Evolutionary conservation across 2,797 vertebrate genomes (phyloP), one percentile per base, ranked within the genome.

Genomic region (Scolopax bukidnonensis): DNA sequence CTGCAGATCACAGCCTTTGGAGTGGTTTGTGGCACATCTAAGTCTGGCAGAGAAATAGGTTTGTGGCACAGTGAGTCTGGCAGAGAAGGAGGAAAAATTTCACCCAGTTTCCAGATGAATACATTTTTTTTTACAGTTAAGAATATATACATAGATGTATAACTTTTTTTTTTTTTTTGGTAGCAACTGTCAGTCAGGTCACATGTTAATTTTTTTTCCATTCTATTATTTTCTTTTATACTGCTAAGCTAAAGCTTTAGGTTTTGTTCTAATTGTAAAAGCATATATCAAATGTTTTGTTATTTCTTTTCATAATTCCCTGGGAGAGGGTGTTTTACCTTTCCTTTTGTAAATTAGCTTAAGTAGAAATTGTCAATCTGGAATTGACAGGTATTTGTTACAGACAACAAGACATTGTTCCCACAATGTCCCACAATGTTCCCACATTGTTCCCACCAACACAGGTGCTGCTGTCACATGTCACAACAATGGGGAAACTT

Each of bases 341-440:
- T 95, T 95, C 89, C 68, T 88, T 65, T 84, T 92, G 86, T 90
- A 96, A 96, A 94, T 97, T 97, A 95, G 85, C 95, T 79, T 96
- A 96, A 96, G 97, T 95, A 91, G 94, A 97, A 97, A 97, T 97
- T 96, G 97, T 98, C 98, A 97, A 77, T 96, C 95, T 97, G 41
- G 82, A 97, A 97, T 90, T 97, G 97, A 97, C 97, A 97, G 92
- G 94, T 95, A 96, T 98, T 97, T 97, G 97, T 97, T 97, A 96
- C 73, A 90, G 94, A 96, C 97, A 97, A 97, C 97, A 98, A 96
- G 54, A 87, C 96, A 91, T 95, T 91, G 95, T 97, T 97, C 96
- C 74, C 45, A 20, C 59, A n/a, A n/a, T n/a, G n/a, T n/a, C n/a
- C n/a, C n/a, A n/a, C n/a, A n/a, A n/a, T n/a, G n/a, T n/a, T n/a